Base-by-base conservation (phyloP, 37 sponge, comb jelly and placozoan genomes). In the Dysidea cf. avara region DNA sequence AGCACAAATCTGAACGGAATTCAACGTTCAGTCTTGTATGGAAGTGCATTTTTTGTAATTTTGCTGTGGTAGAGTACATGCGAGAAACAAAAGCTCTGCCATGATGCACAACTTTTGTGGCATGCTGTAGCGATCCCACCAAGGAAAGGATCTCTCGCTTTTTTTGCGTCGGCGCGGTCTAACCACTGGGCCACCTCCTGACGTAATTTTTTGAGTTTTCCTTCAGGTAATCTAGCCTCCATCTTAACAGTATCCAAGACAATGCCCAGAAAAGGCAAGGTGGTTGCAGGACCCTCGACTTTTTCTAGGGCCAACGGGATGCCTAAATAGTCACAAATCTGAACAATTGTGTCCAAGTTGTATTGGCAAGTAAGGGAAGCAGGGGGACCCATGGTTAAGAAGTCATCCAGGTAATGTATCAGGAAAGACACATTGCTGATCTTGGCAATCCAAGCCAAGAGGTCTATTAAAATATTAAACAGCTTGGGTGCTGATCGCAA, bases 401-500 rank as follows among this genome's bases (percentile, higher is more conserved):
- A 78, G 50, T 78, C 68, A 25, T 66, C 68, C 39, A 76, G 56
- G 66, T 76, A 76, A 52, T 76, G 77, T 21, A 76, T 35, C 1
- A 29, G n/a, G 39, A 0, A 55, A 11, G 43, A 2, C 7, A 68
- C 67, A 6, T 69, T 69, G 22, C 21, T 43, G 20, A 39, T 5
- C 1, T 6, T 1, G 13, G 53, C 7, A 39, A 76, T 49, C 77
- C 77, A 76, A 22, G 49, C 63, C 12, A 65, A 24, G 3, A 49
- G 16, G 36, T 78, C 79, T 2, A 69, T 61, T 7, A 78, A 5
- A 13, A 32, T 51, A 21, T n/a, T 68, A 30, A 78, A 78, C 2
- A 67, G 50, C 69, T 78, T 78, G 2, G 68, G n/a, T n/a, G n/a
- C n/a, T n/a, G n/a, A n/a, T n/a, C n/a, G n/a, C n/a, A n/a, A n/a